Percentiles rank a stretch among this genome's conserved stretches.
These are phyloP conservation scores for Polypedilum vanderplanki DNA, from an alignment of 1,140 invertebrate species.

Conservation along the genomic window DNA sequence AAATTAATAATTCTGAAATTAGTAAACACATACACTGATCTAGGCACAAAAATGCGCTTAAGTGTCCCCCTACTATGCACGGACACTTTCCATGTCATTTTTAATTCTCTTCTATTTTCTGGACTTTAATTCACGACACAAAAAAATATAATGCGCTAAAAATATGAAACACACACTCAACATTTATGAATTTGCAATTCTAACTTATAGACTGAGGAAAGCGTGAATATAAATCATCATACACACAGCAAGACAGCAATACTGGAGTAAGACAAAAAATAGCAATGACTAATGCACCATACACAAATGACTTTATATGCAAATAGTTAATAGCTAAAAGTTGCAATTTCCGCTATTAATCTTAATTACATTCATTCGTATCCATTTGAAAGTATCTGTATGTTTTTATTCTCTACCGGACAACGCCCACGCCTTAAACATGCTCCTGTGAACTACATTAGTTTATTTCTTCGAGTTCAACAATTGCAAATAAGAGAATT, in stretches of 20 bases:
- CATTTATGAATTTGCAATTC: slow-evolving; percentile 6
- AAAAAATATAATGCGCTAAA: too few species aligned
- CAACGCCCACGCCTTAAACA: neutral
- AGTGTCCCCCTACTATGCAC: too few species aligned
- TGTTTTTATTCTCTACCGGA: neutral
- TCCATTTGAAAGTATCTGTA: neutral
- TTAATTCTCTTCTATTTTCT: neutral
- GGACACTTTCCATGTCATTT: too few species aligned
- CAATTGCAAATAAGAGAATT: neutral
- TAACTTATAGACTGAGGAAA: neutral
- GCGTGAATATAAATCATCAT: neutral
- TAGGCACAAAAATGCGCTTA: too few species aligned
- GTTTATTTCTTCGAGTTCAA: neutral
- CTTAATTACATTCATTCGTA: slow-evolving; percentile 5
- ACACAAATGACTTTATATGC: slow-evolving; percentile 3
- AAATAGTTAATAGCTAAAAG: neutral
- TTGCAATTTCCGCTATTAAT: slow-evolving; percentile 12
- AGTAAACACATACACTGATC: too few species aligned
- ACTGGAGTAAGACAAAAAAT: neutral
- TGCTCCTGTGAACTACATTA: neutral
- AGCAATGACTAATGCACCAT: neutral
- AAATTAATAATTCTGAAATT: too few species aligned
- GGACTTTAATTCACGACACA: neutral
- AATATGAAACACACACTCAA: slow-evolving; percentile 7
- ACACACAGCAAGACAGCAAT: neutral